Evolutionary conservation across 2,113 vertebrate species (phyloP), one percentile per base, ranked within the genome.

Genomic region (Paracanthobrama guichenoti): DNA sequence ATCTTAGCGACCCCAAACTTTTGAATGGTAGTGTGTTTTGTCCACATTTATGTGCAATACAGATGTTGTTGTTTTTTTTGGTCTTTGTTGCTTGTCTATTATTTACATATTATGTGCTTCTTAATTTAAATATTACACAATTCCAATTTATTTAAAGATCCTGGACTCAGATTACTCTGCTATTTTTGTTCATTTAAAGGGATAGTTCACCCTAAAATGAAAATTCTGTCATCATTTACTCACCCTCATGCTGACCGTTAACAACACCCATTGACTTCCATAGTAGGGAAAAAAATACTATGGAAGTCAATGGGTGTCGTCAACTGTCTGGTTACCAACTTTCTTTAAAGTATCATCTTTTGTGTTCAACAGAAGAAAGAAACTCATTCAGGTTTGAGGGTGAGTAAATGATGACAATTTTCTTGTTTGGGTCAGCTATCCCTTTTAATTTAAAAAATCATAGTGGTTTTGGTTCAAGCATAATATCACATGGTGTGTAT

Each of bases 401-500:
- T 50, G 48, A 50, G 48, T 50, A 50, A 50, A 14, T 50, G 48
- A 4, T 50, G 48, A 50, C 3, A 14, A 50, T 48, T 3, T 14
- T 50, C 13, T 14, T 50, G 14, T 50, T 50, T 50, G 13, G 3
- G 48, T 50, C 1, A 50, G 1, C 13, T 50, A 14, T 50, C 13
- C 4, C 48, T 35, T 48, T 50, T 50, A 5, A 50, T 14, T 59
- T 53, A 4, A 39, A 31, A 44, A 75, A 81, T 55, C 16, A n/a
- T 74, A 69, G 64, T 85, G 81, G 79, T 57, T 85, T 35, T 78
- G 53, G 59, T 82, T 83, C 79, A 82, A 84, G 53, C 69, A 76
- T 75, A 78, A 35, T 53, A 59, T 71, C 62, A 76, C 69, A 77
- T 84, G 81, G 84, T 76, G 71, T 85, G 64, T 87, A 87, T 81